Evolutionary conservation across 1,140 invertebrate genomes (phyloP), one percentile per base, ranked within the genome.

Genomic region (Dryas iulia): DNA sequence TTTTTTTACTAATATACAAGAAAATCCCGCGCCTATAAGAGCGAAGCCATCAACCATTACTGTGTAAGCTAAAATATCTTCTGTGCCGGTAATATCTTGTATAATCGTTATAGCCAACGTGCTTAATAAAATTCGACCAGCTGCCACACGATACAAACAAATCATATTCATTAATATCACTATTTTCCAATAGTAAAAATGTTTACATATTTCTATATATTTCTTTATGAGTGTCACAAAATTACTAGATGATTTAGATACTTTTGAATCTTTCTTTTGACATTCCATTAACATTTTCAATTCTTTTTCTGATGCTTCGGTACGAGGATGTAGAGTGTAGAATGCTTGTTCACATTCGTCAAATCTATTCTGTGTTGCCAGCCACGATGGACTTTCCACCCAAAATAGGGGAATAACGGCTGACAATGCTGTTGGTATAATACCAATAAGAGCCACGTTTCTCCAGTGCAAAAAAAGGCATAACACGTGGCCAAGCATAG

Each of bases 371-470:
- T 66, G 25, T 18, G 57, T 59, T 1, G 74, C 74, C 8, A 71
- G 18, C 71, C 74, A 76, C 3, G 60, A 72, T 0, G 70, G 73
- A 53, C 73, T 75, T 61, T 72, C 64, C 1, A 75, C 56, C 66
- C 66, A 76, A 59, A 76, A 76, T 1, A 73, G 54, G 3, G 74
- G 74, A 18, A 76, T 35, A 8, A 73, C 25, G 11, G 64, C 66
- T 3, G 71, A 66, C n/a, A 76, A 39, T 23, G 30, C 68, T 53
- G 71, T 64, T 28, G 74, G 74, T n/a, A 76, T 70, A 12, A 73
- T 8, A 23, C 74, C 74, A 10, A 76, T 56, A 12, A 76, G 59
- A n/a, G 74, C 74, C 26, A 76, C 74, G 1, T 59, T 30, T 26
- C 74, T 63, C 74, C 74, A 76, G 18, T 73, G 59, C 11, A 76